A percentile compares a stretch with the other conserved stretches of the same genome.
Evolutionary conservation across 53 echinoderm and acorn worm genomes (phyloP).

Genomic region (Astropecten irregularis): DNA sequence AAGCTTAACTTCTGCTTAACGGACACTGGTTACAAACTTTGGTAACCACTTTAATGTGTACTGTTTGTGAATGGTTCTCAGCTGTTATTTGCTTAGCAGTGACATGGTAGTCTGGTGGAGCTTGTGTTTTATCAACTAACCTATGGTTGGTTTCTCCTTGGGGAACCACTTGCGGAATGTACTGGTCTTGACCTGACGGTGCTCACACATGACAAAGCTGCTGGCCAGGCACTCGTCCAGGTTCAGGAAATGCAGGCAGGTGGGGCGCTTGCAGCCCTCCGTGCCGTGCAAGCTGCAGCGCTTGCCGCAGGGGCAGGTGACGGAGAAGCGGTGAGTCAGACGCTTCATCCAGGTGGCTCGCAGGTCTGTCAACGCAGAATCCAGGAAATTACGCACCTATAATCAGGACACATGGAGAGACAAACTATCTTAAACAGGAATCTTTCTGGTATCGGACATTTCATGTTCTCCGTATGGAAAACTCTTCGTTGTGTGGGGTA

Average conservation of each 20-base stretch:
- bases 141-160: constrained; percentile 58
- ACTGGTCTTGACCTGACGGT: constrained; percentile 76
- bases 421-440: not conserved
- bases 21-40: too few relatives aligned
- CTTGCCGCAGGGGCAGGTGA: constrained; percentile 71
- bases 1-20: too few relatives aligned
- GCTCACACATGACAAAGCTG: constrained; percentile 79
- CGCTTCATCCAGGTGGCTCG: constrained; percentile 82
- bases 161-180: constrained; percentile 87
- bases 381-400: constrained; percentile 80
- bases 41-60: too few relatives aligned
- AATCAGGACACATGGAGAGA: not conserved
- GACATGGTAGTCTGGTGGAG: too few relatives aligned
- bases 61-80: too few relatives aligned
- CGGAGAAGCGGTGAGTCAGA: constrained; percentile 58
- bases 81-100: too few relatives aligned
- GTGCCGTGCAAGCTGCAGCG: constrained; percentile 57
- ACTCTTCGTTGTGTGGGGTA: too few relatives aligned
- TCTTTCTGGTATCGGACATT: too few relatives aligned
- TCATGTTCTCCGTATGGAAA: too few relatives aligned
- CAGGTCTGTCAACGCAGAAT: constrained; percentile 71
- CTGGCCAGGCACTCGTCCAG: constrained; percentile 80
- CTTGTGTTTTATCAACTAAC: too few relatives aligned
- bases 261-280: constrained; percentile 61
- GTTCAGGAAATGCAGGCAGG: constrained; percentile 78